These are phyloP conservation scores for Himalopsyche phryganea DNA, from an alignment of 1,140 invertebrate species.

Conservation along the genomic window DNA sequence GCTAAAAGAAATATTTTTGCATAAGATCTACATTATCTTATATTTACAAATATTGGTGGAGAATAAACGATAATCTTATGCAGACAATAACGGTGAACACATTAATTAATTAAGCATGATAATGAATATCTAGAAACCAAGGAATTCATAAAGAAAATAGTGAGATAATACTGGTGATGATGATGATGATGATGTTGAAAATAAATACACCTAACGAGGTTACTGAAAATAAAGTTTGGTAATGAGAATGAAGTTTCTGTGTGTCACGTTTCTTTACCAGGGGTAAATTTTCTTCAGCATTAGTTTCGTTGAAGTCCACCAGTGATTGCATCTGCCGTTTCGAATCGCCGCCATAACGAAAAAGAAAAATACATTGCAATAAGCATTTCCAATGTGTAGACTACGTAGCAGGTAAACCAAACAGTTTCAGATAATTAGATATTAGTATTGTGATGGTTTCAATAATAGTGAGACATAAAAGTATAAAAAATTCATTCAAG, in stretches of 20 bases:
- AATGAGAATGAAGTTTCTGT: background rate
- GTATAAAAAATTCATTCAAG: too few relatives aligned
- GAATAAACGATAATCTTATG: too few relatives aligned
- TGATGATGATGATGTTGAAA: conserved; percentile 5
- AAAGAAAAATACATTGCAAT: conserved; percentile 28
- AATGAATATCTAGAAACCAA: background rate
- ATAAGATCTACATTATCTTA: too few relatives aligned
- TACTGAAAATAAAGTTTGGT: background rate
- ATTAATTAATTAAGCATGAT: conserved; percentile 2
- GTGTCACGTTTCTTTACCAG: conserved; percentile 63
- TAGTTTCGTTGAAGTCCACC: conserved; percentile 83
- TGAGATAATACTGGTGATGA: conserved; percentile 1
- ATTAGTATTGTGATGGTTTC: too few relatives aligned
- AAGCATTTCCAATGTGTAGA: too few relatives aligned
- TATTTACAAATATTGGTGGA: too few relatives aligned
- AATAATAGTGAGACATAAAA: too few relatives aligned
- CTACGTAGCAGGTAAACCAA: background rate
- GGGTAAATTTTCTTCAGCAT: conserved; percentile 81
- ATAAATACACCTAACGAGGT: conserved; percentile 2
- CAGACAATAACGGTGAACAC: too few relatives aligned
- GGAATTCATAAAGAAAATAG: background rate
- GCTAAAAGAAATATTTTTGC: too few relatives aligned
- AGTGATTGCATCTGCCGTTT: conserved; percentile 69
- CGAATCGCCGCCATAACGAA: conserved; percentile 47
- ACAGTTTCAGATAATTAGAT: background rate